These are phyloP conservation scores for Meriones psammophilus DNA, from an alignment of 2,797 vertebrate species.

Conservation along the genomic window DNA sequence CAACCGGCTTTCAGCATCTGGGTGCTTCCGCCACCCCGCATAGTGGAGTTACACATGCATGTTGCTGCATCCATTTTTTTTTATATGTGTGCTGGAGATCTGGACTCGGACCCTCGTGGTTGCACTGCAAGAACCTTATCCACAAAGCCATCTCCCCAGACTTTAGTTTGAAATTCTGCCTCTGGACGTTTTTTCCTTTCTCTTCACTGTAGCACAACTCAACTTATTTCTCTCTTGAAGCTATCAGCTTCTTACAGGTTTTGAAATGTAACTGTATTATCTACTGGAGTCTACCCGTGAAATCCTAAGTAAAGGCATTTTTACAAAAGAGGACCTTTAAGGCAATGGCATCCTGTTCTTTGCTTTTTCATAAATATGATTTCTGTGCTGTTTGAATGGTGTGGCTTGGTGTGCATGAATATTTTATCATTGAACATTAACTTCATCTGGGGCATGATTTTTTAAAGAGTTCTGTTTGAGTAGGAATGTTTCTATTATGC, in stretches of 20 bases:
- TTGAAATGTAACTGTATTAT: neutral
- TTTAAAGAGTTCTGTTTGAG: slow-evolving; percentile 70
- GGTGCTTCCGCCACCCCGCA: neutral
- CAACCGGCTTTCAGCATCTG: neutral
- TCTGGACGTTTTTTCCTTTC: neutral
- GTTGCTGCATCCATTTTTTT: neutral
- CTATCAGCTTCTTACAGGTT: neutral
- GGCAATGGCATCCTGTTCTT: neutral
- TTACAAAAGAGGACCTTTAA: slow-evolving; percentile 17
- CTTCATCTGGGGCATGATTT: slow-evolving; percentile 66
- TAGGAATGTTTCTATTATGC: slow-evolving; percentile 64
- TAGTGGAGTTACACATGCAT: neutral
- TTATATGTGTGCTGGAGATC: neutral
- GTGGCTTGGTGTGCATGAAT: slow-evolving; percentile 56
- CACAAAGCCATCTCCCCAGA: neutral
- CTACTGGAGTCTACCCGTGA: neutral
- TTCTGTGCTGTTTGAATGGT: slow-evolving; percentile 42
- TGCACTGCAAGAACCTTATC: neutral
- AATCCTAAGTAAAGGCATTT: neutral
- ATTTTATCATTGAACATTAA: slow-evolving; percentile 67
- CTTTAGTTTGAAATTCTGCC: slow-evolving; percentile 56
- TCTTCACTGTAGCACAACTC: neutral
- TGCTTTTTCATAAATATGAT: slow-evolving; percentile 48
- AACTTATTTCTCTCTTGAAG: slow-evolving; percentile 49
- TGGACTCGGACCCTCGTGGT: neutral